phyloP scores from a whole-genome alignment of 2,797 vertebrate species.

The Ceyx erithaca region DNA sequence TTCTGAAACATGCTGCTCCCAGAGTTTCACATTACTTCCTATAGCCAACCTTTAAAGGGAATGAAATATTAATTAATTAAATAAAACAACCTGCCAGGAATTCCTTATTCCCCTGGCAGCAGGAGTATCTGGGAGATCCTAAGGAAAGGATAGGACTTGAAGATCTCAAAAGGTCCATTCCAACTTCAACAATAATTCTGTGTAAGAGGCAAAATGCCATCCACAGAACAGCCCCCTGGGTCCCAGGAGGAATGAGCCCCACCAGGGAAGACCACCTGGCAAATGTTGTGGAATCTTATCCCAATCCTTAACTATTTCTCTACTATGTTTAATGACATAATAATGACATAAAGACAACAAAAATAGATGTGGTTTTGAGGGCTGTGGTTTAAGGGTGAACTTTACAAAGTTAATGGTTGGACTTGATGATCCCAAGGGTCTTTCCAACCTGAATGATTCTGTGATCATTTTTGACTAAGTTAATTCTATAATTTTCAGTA shows the following conservation, averaged over 20 bases:
- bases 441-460: too few relatives aligned
- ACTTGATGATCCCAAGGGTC: too few relatives aligned
- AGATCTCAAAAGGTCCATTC: too few relatives aligned
- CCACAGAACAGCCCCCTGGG: rapidly evolving
- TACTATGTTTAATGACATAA: too few relatives aligned
- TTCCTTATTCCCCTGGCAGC: background rate
- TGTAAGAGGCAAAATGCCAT: background rate
- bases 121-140: background rate
- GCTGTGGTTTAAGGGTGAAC: too few relatives aligned
- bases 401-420: too few relatives aligned
- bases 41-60: background rate
- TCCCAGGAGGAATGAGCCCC: background rate
- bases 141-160: background rate
- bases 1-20: background rate
- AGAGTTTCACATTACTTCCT: background rate
- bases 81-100: background rate
- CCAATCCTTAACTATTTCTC: background rate
- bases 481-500: too few relatives aligned
- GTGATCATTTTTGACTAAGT: too few relatives aligned
- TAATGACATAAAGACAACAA: too few relatives aligned
- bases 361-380: too few relatives aligned
- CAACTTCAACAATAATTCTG: too few relatives aligned
- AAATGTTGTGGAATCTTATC: background rate
- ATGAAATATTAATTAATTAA: background rate
- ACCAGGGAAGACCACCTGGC: background rate